Evolutionary conservation across 2,797 vertebrate genomes (phyloP).

Genomic region (Smutsia gigantea): DNA sequence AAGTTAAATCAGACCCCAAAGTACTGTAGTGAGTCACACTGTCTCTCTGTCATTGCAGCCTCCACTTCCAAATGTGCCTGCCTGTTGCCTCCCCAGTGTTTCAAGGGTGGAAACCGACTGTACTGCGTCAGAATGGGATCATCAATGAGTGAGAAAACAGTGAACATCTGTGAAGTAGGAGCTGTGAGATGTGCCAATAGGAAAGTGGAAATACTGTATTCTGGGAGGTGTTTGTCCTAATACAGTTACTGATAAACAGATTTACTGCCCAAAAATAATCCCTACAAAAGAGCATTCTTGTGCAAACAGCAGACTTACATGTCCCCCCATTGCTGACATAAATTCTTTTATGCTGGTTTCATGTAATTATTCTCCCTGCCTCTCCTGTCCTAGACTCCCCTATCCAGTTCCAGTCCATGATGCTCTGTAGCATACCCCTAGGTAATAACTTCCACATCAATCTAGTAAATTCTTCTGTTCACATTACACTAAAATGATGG

Average conservation of each 20-base stretch:
- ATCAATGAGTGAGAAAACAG: slow-evolving; percentile 72
- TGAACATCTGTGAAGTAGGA: slow-evolving; percentile 85
- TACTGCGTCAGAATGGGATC: slow-evolving; percentile 85
- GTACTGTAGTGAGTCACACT: background rate
- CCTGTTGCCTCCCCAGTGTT: slow-evolving; percentile 80
- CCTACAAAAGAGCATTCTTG: background rate
- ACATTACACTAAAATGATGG: background rate
- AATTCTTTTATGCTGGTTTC: background rate
- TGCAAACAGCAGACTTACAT: background rate
- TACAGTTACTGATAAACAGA: background rate
- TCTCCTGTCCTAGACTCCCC: background rate
- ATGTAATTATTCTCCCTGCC: background rate
- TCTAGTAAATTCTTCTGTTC: background rate
- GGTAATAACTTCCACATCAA: background rate
- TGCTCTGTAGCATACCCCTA: background rate
- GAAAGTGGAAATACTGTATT: slow-evolving; percentile 81
- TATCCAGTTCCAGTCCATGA: background rate
- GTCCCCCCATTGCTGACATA: background rate
- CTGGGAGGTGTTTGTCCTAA: slow-evolving; percentile 80
- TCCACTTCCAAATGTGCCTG: slow-evolving; percentile 83
- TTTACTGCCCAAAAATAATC: background rate
- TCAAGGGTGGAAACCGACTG: slow-evolving; percentile 35
- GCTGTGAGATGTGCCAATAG: slow-evolving; percentile 83
- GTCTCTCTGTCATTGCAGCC: slow-evolving; percentile 61
- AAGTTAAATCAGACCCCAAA: background rate